Conservation (phyloP, 2,888 invertebrate genomes). For the Dione juno region DNA sequence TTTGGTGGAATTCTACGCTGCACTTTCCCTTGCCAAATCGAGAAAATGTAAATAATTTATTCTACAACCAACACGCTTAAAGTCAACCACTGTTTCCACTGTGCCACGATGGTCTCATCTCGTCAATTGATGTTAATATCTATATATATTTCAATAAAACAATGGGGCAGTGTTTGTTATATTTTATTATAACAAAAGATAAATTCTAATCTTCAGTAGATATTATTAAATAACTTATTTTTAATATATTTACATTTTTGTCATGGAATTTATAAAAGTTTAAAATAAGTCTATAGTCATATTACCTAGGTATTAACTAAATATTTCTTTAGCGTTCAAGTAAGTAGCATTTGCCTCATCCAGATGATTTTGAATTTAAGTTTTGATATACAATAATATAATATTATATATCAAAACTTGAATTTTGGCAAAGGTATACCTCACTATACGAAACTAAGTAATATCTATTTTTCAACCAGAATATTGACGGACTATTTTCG, state of each 20-base stretch:
- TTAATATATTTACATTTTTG: slow-evolving; percentile 19
- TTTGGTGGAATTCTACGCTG: too few relatives aligned
- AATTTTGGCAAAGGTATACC: background rate
- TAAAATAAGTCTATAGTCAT: too few relatives aligned
- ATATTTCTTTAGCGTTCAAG: background rate
- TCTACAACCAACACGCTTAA: too few relatives aligned
- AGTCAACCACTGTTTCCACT: too few relatives aligned
- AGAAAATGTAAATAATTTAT: too few relatives aligned
- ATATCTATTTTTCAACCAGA: slow-evolving; percentile 71
- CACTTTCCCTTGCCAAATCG: too few relatives aligned
- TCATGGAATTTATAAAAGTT: background rate
- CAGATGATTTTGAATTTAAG: background rate
- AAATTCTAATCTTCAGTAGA: slow-evolving; percentile 7
- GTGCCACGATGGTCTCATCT: too few relatives aligned
- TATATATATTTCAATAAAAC: slow-evolving; percentile 9
- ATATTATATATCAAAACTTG: background rate
- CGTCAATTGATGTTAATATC: background rate
- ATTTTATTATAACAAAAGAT: slow-evolving; percentile 6
- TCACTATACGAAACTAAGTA: background rate
- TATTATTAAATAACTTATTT: slow-evolving; percentile 22
- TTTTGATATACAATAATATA: background rate
- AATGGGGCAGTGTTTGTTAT: background rate
- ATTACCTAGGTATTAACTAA: background rate
- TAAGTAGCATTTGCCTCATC: too few relatives aligned
- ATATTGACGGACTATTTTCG: slow-evolving; percentile 88